A percentile compares a stretch with the other conserved stretches of the same genome.
phyloP scores from a whole-genome alignment of 2,888 invertebrate species.

The Ormyrus labotus region DNA sequence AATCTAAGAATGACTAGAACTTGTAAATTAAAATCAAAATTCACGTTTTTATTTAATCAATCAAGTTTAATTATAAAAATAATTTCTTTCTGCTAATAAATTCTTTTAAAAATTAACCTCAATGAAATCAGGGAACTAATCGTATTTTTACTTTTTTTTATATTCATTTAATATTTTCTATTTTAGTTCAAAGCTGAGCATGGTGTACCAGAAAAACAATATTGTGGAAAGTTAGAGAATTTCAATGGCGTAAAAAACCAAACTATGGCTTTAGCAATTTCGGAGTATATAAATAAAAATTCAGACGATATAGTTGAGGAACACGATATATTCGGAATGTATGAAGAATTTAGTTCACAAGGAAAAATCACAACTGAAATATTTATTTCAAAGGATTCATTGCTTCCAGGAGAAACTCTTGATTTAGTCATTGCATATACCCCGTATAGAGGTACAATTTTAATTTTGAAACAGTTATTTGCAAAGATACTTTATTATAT shows the following conservation, averaged over 20 bases:
- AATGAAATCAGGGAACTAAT: too few relatives aligned
- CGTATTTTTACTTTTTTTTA: background rate
- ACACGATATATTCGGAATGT: background rate
- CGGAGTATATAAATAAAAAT: conserved; percentile 59
- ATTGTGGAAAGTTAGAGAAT: conserved; percentile 71
- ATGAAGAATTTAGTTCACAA: conserved; percentile 56
- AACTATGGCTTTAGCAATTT: conserved; percentile 9
- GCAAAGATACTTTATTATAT: background rate
- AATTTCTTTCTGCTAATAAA: too few relatives aligned
- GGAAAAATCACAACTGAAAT: conserved; percentile 75
- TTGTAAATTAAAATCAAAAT: too few relatives aligned
- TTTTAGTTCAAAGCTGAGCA: conserved; percentile 71
- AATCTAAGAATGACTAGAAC: too few relatives aligned
- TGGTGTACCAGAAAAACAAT: conserved; percentile 63
- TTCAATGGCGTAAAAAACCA: conserved; percentile 20
- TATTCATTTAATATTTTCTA: conserved; percentile 24
- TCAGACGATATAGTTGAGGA: background rate
- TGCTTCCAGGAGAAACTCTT: conserved; percentile 67
- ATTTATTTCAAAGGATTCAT: conserved; percentile 70
- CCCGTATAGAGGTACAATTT: conserved; percentile 72
- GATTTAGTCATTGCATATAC: conserved; percentile 77
- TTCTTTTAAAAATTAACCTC: too few relatives aligned
- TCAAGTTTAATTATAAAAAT: too few relatives aligned
- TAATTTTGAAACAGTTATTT: background rate
- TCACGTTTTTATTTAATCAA: too few relatives aligned